These are phyloP conservation scores for Megaceryle torquata DNA, from an alignment of 2,113 vertebrate genomes.

Conservation along the genomic window DNA sequence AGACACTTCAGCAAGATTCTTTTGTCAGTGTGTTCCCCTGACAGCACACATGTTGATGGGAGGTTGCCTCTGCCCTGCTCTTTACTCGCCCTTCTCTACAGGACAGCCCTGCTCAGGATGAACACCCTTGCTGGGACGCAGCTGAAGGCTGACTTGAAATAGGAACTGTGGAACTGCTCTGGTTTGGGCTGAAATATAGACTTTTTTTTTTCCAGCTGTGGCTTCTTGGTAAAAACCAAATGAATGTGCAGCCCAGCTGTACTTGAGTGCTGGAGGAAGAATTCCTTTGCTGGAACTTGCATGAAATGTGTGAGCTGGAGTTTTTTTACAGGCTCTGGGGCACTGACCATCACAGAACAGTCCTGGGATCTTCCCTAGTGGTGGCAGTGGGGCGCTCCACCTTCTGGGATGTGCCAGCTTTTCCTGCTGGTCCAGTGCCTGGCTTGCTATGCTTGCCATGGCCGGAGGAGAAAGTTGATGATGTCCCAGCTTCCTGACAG, in stretches of 20 bases:
- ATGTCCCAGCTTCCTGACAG: neutral
- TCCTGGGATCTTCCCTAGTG: rapidly evolving
- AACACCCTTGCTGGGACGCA: neutral
- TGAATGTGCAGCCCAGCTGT: rapidly evolving
- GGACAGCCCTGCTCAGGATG: neutral
- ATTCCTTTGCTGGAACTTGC: neutral
- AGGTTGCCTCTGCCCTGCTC: neutral
- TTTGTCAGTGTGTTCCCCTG: rapidly evolving
- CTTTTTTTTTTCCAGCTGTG: neutral
- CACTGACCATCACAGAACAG: neutral
- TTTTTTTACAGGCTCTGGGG: neutral
- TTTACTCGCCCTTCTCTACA: neutral
- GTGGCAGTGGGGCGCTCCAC: neutral
- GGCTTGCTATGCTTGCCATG: rapidly evolving
- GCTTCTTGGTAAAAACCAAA: neutral
- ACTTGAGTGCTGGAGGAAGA: neutral
- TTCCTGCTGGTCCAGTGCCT: neutral
- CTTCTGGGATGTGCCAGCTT: neutral
- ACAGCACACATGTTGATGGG: rapidly evolving
- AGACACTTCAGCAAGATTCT: neutral
- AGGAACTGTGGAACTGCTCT: neutral
- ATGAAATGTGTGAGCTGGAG: neutral
- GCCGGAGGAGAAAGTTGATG: neutral
- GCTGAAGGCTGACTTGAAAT: neutral
- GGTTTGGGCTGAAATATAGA: neutral